phyloP scores from a whole-genome alignment of 2,888 invertebrate species.

The Cremastinae sp. region DNA sequence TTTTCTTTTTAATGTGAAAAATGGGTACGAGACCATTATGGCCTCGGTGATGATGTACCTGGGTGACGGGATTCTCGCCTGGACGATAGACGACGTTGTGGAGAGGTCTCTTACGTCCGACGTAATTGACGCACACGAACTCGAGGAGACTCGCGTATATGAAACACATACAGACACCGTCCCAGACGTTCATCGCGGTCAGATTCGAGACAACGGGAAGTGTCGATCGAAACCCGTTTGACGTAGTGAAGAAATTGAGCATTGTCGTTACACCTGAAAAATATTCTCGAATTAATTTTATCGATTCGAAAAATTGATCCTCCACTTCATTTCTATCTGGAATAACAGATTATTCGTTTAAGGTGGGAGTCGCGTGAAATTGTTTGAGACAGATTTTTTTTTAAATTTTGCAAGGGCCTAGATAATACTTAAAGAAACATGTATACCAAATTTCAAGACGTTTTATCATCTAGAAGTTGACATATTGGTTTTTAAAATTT shows the following conservation, averaged over 20 bases:
- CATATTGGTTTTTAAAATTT: too few relatives aligned
- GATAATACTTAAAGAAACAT: too few relatives aligned
- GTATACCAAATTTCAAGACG: too few relatives aligned
- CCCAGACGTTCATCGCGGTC: conserved; percentile 98
- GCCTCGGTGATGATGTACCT: conserved; percentile 82
- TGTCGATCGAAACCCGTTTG: conserved; percentile 94
- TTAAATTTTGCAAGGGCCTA: too few relatives aligned
- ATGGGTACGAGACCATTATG: conserved; percentile 22
- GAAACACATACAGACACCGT: conserved; percentile 98
- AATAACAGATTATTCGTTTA: too few relatives aligned
- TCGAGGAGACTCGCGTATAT: conserved; percentile 96
- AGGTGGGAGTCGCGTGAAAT: too few relatives aligned
- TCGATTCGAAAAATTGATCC: conserved; percentile 1
- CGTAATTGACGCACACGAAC: conserved; percentile 97
- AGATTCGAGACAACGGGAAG: conserved; percentile 96
- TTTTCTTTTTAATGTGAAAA: conserved; percentile 2
- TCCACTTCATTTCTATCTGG: too few relatives aligned
- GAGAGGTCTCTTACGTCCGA: conserved; percentile 93
- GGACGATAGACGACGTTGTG: conserved; percentile 95
- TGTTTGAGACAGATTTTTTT: too few relatives aligned
- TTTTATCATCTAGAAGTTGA: too few relatives aligned
- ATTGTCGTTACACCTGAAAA: conserved; percentile 94
- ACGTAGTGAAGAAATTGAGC: conserved; percentile 99
- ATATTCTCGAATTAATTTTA: conserved; percentile 19
- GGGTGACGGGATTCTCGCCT: conserved; percentile 94